Base-by-base conservation (phyloP, 1,140 invertebrate genomes). In the Calosoma granatense region DNA sequence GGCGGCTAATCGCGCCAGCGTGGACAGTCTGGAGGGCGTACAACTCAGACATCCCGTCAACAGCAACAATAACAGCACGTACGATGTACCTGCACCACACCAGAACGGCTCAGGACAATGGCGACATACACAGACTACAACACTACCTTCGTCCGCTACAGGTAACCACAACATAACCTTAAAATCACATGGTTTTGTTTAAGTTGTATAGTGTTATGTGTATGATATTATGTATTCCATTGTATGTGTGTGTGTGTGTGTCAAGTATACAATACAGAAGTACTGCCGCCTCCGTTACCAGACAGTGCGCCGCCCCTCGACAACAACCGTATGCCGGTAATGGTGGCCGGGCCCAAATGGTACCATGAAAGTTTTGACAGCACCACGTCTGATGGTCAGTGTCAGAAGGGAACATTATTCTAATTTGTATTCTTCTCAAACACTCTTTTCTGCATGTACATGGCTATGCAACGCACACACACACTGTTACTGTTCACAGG, bases 351-450 rank as follows among this genome's bases (percentile, higher is more conserved):
- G 9, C 41, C 41, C 6, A 47, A 47, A 47, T 47, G 41, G 41
- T 47, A 47, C 17, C 41, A 47, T 17, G 41, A 47, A 12, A 47
- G 41, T 47, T 47, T 47, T 47, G 41, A 47, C 6, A 47, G 41
- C 17, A 12, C 41, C 6, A 11, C 41, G 3, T 47, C 41, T 6
- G 26, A 30, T 30, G 4, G 3, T 47, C 41, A 12, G 15, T 12
- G 15, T 47, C 41, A 47, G 9, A 47, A 36, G 26, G 6, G 26
- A n/a, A 47, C 41, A 47, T 6, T 9, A 17, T 47, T n/a, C n/a
- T 17, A 47, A 17, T 47, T 47, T 17, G n/a, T n/a, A 6, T 9
- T 36, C n/a, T 36, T 36, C 26, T n/a, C 26, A n/a, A 36, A 36
- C 26, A 36, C 26, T 9, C 26, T 36, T 36, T 6, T 36, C 26